Evolutionary conservation across 2,888 invertebrate genomes (phyloP).

Genomic region (Nephrotoma appendiculata): DNA sequence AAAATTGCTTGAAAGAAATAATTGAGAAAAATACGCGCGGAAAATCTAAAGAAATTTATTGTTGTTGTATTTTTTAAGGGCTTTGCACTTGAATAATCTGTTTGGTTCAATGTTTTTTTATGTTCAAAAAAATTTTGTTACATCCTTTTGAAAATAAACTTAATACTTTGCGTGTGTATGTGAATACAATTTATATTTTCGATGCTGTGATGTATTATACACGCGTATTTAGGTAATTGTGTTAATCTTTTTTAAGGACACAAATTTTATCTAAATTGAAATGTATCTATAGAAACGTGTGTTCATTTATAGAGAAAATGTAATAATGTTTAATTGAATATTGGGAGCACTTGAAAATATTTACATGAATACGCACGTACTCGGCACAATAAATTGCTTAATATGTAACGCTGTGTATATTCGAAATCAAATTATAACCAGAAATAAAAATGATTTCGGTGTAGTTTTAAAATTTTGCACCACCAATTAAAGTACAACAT

Average conservation of each 20-base stretch:
- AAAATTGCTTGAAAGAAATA: background rate
- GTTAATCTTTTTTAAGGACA: background rate
- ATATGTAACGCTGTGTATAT: background rate
- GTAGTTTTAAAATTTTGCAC: background rate
- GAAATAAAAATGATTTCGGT: background rate
- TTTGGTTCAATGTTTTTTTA: background rate
- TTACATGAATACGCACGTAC: background rate
- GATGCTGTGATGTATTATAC: background rate
- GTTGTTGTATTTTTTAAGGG: background rate
- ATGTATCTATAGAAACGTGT: background rate
- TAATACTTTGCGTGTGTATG: background rate
- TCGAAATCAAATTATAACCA: background rate
- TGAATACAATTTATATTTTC: background rate
- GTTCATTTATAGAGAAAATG: background rate
- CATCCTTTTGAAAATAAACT: background rate
- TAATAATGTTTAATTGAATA: background rate
- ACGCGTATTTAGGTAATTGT: background rate
- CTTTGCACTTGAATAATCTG: background rate
- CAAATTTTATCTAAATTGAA: background rate
- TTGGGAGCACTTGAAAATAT: background rate
- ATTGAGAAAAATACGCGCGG: background rate
- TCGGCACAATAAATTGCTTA: background rate
- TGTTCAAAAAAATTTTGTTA: background rate
- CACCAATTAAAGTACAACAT: background rate
- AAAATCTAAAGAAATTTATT: background rate